These are phyloP conservation scores for Choristoneura rosaceana DNA, from an alignment of 2,888 invertebrate species.

Conservation along the genomic window DNA sequence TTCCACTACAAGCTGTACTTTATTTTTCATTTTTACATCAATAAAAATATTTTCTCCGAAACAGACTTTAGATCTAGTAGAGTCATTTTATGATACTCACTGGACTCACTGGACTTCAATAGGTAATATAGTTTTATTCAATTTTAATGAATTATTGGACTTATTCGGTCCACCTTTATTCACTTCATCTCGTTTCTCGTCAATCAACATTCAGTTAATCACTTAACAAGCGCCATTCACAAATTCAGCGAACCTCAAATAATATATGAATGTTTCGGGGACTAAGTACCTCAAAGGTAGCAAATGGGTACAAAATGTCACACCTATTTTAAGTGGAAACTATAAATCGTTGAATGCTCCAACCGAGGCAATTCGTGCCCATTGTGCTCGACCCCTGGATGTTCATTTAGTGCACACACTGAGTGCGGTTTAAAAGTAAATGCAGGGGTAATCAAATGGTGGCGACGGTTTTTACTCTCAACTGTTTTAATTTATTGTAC, in stretches of 20 bases:
- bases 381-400: slow-evolving; percentile 35
- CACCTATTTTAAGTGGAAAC: slow-evolving; percentile 36
- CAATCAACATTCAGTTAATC: slow-evolving; percentile 20
- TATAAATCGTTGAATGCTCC: slow-evolving; percentile 32
- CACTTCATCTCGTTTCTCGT: slow-evolving; percentile 1
- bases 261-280: slow-evolving; percentile 5
- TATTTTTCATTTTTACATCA: too few species aligned
- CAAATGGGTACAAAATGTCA: slow-evolving; percentile 37
- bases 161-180: neutral
- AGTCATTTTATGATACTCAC: too few species aligned
- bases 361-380: slow-evolving; percentile 33
- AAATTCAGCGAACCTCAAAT: neutral
- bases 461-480: slow-evolving; percentile 31
- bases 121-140: too few species aligned
- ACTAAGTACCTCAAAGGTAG: slow-evolving; percentile 22
- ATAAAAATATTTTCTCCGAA: too few species aligned
- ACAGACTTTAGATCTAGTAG: too few species aligned
- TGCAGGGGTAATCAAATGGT: slow-evolving; percentile 40
- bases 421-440: slow-evolving; percentile 37
- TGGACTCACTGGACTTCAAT: too few species aligned
- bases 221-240: slow-evolving; percentile 11
- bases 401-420: slow-evolving; percentile 34
- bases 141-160: too few species aligned
- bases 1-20: too few species aligned
- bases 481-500: slow-evolving; percentile 22